Evolutionary conservation across 1,140 invertebrate species (phyloP).

Genomic region (Trialeurodes vaporariorum): DNA sequence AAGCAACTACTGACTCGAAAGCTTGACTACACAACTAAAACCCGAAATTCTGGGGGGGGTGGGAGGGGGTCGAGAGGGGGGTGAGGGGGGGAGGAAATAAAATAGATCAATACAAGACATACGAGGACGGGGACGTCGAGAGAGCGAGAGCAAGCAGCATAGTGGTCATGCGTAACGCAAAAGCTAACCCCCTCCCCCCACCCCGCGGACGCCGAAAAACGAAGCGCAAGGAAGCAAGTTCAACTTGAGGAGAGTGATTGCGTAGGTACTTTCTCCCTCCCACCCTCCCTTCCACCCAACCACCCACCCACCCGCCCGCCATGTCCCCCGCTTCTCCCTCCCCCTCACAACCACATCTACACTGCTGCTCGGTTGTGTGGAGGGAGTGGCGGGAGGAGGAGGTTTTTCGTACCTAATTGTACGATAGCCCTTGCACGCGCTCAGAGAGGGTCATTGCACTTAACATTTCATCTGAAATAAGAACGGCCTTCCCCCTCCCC

Average conservation of each 20-base stretch:
- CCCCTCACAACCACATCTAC: neutral
- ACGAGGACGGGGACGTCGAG: no score
- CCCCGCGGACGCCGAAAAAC: no score
- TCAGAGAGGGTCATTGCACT: neutral
- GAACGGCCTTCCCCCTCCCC: neutral
- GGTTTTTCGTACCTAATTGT: neutral
- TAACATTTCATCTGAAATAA: neutral
- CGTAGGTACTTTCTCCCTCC: neutral
- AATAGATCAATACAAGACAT: slow-evolving; percentile 1
- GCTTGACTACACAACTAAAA: no score
- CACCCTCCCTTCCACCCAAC: slow-evolving; percentile 1
- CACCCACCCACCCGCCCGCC: neutral
- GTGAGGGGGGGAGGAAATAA: neutral
- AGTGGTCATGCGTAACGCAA: neutral
- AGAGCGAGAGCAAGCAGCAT: no score
- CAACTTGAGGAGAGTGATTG: no score
- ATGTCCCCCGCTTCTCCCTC: neutral
- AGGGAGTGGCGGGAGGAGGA: neutral
- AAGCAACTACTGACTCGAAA: no score
- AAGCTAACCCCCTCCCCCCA: no score
- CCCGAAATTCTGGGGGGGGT: no score
- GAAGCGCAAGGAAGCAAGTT: no score
- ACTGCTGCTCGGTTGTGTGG: no score
- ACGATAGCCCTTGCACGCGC: neutral
- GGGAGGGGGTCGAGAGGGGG: no score